Percentiles rank a stretch among this genome's conserved stretches.
These are phyloP conservation scores for Caenorhabditis latens DNA, from an alignment of 1,140 invertebrate genomes.

Conservation along the genomic window DNA sequence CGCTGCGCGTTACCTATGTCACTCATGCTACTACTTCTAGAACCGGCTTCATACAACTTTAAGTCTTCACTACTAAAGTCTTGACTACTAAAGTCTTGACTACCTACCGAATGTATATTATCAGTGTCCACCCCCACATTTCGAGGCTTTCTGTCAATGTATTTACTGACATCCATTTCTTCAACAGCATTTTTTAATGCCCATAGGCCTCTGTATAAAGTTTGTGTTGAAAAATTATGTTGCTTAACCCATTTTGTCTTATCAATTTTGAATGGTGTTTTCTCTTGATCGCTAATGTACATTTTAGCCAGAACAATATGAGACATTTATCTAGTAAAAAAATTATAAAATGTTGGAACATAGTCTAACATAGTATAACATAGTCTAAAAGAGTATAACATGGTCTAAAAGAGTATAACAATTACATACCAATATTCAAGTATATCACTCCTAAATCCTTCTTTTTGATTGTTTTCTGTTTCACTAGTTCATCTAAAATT, in stretches of 20 bases:
- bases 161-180: constrained; percentile 28
- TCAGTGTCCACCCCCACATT: too few relatives aligned
- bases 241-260: constrained; percentile 18
- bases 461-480: constrained; percentile 59
- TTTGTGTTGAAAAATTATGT: constrained; percentile 32
- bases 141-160: background rate
- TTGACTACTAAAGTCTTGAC: too few relatives aligned
- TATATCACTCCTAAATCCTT: constrained; percentile 59
- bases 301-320: background rate
- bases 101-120: background rate
- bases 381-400: constrained; percentile 42
- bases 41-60: too few relatives aligned
- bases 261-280: background rate
- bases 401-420: constrained; percentile 14
- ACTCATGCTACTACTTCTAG: too few relatives aligned
- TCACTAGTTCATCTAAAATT: constrained; percentile 64
- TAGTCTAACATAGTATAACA: constrained; percentile 55
- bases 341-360: background rate
- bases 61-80: too few relatives aligned
- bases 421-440: constrained; percentile 66
- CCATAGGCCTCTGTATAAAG: constrained; percentile 25
- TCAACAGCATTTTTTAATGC: constrained; percentile 2
- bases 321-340: constrained; percentile 10
- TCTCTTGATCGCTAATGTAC: constrained; percentile 31
- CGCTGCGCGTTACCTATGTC: too few relatives aligned